phyloP scores from a whole-genome alignment of 2,797 vertebrate species.

The Mico argentatus region DNA sequence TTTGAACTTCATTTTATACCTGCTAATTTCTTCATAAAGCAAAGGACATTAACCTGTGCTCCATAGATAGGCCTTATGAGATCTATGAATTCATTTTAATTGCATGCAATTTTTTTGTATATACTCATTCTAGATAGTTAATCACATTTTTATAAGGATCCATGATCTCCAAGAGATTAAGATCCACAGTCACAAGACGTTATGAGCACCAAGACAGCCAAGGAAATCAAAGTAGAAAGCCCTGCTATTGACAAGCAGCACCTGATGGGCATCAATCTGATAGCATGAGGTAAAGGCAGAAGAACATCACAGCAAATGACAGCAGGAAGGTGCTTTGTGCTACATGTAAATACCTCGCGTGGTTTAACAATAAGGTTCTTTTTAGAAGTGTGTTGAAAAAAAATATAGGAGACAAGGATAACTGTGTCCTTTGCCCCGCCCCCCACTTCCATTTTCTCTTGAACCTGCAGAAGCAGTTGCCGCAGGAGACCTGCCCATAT shows the following conservation, averaged over 20 bases:
- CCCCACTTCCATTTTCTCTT: neutral
- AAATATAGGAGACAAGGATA: neutral
- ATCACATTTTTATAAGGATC: neutral
- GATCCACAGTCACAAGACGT: neutral
- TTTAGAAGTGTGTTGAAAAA: neutral
- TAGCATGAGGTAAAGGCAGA: neutral
- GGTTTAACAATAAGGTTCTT: neutral
- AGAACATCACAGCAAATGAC: neutral
- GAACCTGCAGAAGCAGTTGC: neutral
- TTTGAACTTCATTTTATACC: neutral
- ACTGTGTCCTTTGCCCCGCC: neutral
- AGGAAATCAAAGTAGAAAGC: neutral
- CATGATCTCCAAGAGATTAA: neutral
- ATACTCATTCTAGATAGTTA: constrained; percentile 2
- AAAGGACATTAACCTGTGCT: neutral
- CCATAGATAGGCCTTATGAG: neutral
- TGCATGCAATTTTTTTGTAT: neutral
- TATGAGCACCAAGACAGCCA: neutral
- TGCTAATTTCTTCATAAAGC: neutral
- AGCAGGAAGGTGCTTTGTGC: neutral
- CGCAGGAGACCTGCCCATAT: rapidly evolving
- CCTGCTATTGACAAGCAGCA: neutral
- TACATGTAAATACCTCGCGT: neutral
- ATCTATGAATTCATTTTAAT: neutral
- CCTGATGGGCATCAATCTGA: rapidly evolving